Evolutionary conservation across 2,113 vertebrate species (phyloP).

Genomic region (Ictalurus punctatus): DNA sequence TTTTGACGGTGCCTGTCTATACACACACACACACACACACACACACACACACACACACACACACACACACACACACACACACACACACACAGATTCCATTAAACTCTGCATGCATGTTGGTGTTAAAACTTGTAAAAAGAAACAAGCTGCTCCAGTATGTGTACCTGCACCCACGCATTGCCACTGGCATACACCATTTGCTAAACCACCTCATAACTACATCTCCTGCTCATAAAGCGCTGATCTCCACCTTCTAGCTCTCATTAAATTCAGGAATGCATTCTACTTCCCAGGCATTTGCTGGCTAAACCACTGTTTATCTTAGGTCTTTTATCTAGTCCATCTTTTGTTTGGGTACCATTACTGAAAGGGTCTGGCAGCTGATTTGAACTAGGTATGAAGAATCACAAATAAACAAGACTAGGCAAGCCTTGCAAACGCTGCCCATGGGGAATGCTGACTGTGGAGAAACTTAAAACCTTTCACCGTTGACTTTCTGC

Average conservation of each 20-base stretch:
- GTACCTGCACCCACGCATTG: constrained; percentile 16
- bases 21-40: neutral
- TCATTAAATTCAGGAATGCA: constrained; percentile 61
- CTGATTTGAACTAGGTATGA: constrained; percentile 10
- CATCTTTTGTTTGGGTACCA: constrained; percentile 10
- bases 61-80: neutral
- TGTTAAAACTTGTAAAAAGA: constrained; percentile 29
- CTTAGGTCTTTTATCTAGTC: constrained; percentile 6
- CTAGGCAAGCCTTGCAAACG: neutral
- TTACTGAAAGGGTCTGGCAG: neutral
- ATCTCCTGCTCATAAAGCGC: constrained; percentile 68
- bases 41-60: too few relatives aligned
- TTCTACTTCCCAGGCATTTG: constrained; percentile 15
- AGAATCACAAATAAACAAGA: constrained; percentile 17
- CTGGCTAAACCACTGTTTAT: constrained; percentile 26
- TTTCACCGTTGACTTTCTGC: neutral
- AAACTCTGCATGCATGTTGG: constrained; percentile 10
- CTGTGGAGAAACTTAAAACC: neutral
- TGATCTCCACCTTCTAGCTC: constrained; percentile 66
- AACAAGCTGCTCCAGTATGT: neutral
- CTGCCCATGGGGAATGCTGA: neutral
- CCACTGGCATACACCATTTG: constrained; percentile 60
- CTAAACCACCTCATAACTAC: constrained; percentile 63
- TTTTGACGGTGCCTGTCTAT: neutral
- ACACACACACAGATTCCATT: neutral